Percentiles rank a stretch among this genome's conserved stretches.
These are phyloP conservation scores for Denticeps clupeoides DNA, from an alignment of 2,797 vertebrate species.

Conservation along the genomic window DNA sequence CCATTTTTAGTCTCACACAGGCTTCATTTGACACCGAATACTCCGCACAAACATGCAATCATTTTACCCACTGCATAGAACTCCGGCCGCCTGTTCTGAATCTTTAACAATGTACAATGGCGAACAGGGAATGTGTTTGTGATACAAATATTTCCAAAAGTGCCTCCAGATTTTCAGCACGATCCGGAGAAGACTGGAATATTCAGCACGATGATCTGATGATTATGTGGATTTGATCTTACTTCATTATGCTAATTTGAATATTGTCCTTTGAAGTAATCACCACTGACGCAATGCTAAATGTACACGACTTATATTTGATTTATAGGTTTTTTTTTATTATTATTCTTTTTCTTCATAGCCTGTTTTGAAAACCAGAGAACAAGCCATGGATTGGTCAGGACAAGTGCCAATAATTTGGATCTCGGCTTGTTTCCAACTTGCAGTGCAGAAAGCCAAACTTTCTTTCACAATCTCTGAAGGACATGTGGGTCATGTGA, in stretches of 20 bases:
- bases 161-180: too few species aligned
- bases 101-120: too few species aligned
- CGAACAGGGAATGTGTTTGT: too few species aligned
- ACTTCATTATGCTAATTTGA: too few species aligned
- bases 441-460: constrained; percentile 26
- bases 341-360: neutral
- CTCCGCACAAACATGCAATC: neutral
- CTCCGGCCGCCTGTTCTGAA: constrained; percentile 3
- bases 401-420: constrained; percentile 19
- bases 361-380: constrained; percentile 19
- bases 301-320: too few species aligned
- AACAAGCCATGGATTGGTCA: constrained; percentile 20
- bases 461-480: constrained; percentile 28
- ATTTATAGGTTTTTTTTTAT: constrained; percentile 12
- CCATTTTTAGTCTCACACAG: constrained; percentile 31
- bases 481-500: constrained; percentile 42
- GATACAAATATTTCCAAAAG: too few species aligned
- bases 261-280: too few species aligned
- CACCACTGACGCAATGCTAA: constrained; percentile 15
- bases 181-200: too few species aligned
- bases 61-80: constrained; percentile 3
- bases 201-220: too few species aligned
- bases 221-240: too few species aligned
- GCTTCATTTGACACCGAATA: constrained; percentile 20
- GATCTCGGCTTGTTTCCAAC: constrained; percentile 28